Evolutionary conservation across 2,888 invertebrate species (phyloP).

Genomic region (Cerceris ruficornis): DNA sequence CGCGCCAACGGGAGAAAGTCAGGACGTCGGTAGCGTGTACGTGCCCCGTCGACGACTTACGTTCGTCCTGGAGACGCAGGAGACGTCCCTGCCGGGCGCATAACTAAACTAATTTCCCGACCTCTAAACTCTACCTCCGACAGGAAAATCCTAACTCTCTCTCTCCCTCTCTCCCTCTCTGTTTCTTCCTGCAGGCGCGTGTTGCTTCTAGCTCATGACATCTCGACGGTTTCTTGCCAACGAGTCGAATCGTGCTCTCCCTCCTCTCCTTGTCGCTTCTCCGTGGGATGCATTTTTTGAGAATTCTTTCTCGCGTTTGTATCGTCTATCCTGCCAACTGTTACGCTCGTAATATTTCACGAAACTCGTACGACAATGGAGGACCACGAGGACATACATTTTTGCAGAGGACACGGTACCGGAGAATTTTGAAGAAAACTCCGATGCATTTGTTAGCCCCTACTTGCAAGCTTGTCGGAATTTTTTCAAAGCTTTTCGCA

Average conservation of each 20-base stretch:
- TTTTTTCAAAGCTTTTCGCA: not conserved
- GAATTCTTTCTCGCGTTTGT: too few relatives aligned
- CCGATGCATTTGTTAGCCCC: too few relatives aligned
- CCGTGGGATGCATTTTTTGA: not conserved
- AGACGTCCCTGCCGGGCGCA: slow-evolving; percentile 76
- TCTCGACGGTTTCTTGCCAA: slow-evolving; percentile 36
- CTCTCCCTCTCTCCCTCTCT: not conserved
- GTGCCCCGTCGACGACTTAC: slow-evolving; percentile 70
- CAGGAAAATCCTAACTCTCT: slow-evolving; percentile 62
- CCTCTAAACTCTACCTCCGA: slow-evolving; percentile 71
- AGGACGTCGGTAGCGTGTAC: slow-evolving; percentile 59
- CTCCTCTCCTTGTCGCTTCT: not conserved
- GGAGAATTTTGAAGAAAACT: too few relatives aligned
- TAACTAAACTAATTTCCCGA: slow-evolving; percentile 80
- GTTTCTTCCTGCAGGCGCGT: slow-evolving; percentile 59
- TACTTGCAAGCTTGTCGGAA: too few relatives aligned
- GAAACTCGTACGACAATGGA: too few relatives aligned
- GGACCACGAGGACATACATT: too few relatives aligned
- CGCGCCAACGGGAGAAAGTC: slow-evolving; percentile 28
- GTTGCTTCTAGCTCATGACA: slow-evolving; percentile 71
- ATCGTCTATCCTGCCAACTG: too few relatives aligned
- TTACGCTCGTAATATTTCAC: too few relatives aligned
- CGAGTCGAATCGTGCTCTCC: slow-evolving; percentile 17
- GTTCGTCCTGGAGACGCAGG: slow-evolving; percentile 64
- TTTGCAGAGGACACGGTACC: too few relatives aligned